Evolutionary conservation across 2,888 invertebrate genomes (phyloP).

Genomic region (Leucozona laternaria): DNA sequence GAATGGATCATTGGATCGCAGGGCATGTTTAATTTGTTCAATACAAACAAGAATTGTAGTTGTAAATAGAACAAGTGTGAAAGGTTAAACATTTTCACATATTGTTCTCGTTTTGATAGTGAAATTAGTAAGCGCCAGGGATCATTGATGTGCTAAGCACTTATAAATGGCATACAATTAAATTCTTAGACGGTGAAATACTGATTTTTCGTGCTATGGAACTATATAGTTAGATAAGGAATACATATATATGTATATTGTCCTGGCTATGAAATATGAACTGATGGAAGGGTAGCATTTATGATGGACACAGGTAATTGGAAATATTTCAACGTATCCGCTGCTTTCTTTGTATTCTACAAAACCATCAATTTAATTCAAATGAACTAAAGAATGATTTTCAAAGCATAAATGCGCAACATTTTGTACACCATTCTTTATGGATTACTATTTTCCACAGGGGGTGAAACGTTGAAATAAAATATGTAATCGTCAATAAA

Average conservation of each 20-base stretch:
- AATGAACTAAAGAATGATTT: too few relatives aligned
- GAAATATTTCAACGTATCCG: background rate
- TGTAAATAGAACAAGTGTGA: background rate
- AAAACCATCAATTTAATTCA: background rate
- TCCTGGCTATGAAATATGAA: background rate
- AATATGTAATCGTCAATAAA: background rate
- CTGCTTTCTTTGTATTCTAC: background rate
- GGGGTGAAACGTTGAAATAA: background rate
- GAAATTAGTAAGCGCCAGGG: background rate
- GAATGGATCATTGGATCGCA: background rate
- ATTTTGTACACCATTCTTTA: background rate
- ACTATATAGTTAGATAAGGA: background rate
- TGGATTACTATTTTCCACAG: background rate
- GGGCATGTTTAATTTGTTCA: background rate
- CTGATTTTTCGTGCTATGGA: background rate
- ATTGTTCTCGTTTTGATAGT: background rate
- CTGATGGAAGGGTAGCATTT: background rate
- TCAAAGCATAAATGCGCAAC: too few relatives aligned
- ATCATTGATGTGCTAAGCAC: slow-evolving; percentile 19
- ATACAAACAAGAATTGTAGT: background rate
- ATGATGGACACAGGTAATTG: background rate
- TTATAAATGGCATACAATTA: background rate
- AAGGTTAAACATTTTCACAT: background rate
- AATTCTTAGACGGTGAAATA: background rate
- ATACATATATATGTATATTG: background rate